Conservation (phyloP, 2,797 vertebrate species). For the Enteromius unitaeniatus region DNA sequence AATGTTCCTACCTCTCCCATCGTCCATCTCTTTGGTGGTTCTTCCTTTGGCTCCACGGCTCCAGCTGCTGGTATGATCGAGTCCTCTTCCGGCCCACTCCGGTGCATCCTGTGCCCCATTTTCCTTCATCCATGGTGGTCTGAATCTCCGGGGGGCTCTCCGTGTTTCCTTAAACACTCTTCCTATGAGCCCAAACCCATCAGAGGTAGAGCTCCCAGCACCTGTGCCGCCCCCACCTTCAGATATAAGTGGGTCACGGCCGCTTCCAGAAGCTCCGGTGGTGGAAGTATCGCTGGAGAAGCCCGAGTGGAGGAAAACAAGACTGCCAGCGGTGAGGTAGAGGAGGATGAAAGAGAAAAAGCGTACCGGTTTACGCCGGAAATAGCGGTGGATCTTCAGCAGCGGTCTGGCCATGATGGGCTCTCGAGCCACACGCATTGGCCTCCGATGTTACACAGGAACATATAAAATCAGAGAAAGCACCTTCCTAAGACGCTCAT, state of each 20-base stretch:
- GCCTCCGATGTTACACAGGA: slow-evolving; percentile 9
- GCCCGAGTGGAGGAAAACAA: slow-evolving; percentile 91
- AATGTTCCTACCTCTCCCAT: slow-evolving; percentile 84
- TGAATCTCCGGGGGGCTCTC: slow-evolving; percentile 75
- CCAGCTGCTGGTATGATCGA: slow-evolving; percentile 75
- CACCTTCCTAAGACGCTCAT: background rate
- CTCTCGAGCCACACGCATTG: slow-evolving; percentile 43
- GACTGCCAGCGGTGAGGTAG: slow-evolving; percentile 92
- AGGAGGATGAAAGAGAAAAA: slow-evolving; percentile 94
- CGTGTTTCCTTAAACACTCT: slow-evolving; percentile 80
- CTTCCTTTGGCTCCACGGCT: slow-evolving; percentile 84
- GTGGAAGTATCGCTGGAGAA: slow-evolving; percentile 79
- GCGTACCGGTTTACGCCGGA: slow-evolving; percentile 89
- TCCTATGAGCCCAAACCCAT: slow-evolving; percentile 76
- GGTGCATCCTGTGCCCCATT: slow-evolving; percentile 66
- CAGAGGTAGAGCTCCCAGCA: slow-evolving; percentile 59
- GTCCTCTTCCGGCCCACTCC: slow-evolving; percentile 68
- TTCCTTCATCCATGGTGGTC: slow-evolving; percentile 84
- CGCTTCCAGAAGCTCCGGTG: slow-evolving; percentile 54
- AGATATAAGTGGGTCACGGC: slow-evolving; percentile 64
- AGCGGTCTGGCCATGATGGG: slow-evolving; percentile 88
- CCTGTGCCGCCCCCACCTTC: slow-evolving; percentile 58
- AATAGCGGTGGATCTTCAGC: slow-evolving; percentile 92
- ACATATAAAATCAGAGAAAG: slow-evolving; percentile 44
- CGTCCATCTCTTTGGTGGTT: slow-evolving; percentile 84